phyloP scores from a whole-genome alignment of 1,140 invertebrate genomes.

The Eumeta japonica region DNA sequence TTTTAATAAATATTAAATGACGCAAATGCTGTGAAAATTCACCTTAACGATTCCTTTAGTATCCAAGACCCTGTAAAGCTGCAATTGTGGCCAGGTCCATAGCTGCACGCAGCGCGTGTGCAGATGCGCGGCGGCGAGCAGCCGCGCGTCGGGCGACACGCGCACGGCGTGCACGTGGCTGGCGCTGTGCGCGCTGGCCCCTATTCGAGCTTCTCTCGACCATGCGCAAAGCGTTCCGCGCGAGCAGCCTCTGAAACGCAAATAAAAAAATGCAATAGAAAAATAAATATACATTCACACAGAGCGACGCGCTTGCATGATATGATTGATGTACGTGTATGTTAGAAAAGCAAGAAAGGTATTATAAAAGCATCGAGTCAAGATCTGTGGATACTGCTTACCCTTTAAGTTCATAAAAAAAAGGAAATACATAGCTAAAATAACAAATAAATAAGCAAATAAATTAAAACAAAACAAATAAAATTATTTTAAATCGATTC shows the following conservation, averaged over 20 bases:
- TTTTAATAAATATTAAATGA: no score
- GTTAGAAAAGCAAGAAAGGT: no score
- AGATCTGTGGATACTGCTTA: no score
- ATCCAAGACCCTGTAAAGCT: constrained; percentile 13
- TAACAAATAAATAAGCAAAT: no score
- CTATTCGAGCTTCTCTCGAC: constrained; percentile 8
- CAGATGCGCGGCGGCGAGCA: constrained; percentile 20
- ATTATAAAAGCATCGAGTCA: no score
- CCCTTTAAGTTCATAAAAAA: no score
- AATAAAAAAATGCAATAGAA: constrained; percentile 2
- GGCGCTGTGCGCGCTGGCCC: constrained; percentile 9
- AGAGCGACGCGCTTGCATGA: no score
- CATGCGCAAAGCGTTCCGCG: constrained; percentile 19
- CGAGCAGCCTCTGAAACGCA: constrained; percentile 28
- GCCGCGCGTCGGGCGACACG: constrained; percentile 35
- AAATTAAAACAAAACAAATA: no score
- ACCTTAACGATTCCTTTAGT: constrained; percentile 30
- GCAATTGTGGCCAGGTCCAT: constrained; percentile 26
- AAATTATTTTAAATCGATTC: no score
- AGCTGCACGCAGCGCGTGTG: constrained; percentile 17
- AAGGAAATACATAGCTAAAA: no score
- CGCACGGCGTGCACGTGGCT: constrained; percentile 15
- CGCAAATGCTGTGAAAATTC: no score
- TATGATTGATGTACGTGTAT: no score
- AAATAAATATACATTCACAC: constrained; percentile 5